A percentile compares a stretch with the other conserved stretches of the same genome.
These are phyloP conservation scores for Anarsia innoxiella DNA, from an alignment of 2,888 invertebrate genomes.

Conservation along the genomic window DNA sequence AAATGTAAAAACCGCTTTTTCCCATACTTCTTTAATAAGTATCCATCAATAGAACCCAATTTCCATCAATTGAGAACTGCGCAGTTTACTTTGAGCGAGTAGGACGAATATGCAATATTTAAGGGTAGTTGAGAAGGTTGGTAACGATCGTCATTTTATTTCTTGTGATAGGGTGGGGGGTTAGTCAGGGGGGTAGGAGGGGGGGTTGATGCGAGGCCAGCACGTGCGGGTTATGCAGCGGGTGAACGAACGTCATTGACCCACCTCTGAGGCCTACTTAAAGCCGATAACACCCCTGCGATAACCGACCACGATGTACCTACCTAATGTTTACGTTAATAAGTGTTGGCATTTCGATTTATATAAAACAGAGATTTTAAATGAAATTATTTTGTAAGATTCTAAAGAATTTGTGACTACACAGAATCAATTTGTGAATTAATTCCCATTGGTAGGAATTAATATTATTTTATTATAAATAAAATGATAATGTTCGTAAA, in stretches of 20 bases:
- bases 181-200: slow-evolving; percentile 20
- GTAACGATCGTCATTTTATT: slow-evolving; percentile 21
- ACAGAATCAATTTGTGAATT: no score
- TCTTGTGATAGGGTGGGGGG: slow-evolving; percentile 15
- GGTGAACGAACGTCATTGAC: slow-evolving; percentile 74
- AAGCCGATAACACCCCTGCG: slow-evolving; percentile 61
- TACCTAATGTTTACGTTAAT: slow-evolving; percentile 30
- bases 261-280: slow-evolving; percentile 65
- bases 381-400: no score
- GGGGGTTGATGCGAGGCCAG: slow-evolving; percentile 45
- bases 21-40: no score
- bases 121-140: slow-evolving; percentile 13
- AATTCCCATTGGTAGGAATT: no score
- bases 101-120: slow-evolving; percentile 5
- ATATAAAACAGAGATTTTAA: no score
- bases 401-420: no score
- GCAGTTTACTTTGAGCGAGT: neutral
- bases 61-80: neutral
- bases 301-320: slow-evolving; percentile 33
- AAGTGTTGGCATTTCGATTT: no score
- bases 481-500: no score
- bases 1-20: no score
- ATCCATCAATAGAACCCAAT: slow-evolving; percentile 5
- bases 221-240: slow-evolving; percentile 67
- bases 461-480: no score